Percentiles rank a stretch among this genome's conserved stretches.
These are phyloP conservation scores for Andricus quercusramuli DNA, from an alignment of 2,888 invertebrate genomes.

Conservation along the genomic window DNA sequence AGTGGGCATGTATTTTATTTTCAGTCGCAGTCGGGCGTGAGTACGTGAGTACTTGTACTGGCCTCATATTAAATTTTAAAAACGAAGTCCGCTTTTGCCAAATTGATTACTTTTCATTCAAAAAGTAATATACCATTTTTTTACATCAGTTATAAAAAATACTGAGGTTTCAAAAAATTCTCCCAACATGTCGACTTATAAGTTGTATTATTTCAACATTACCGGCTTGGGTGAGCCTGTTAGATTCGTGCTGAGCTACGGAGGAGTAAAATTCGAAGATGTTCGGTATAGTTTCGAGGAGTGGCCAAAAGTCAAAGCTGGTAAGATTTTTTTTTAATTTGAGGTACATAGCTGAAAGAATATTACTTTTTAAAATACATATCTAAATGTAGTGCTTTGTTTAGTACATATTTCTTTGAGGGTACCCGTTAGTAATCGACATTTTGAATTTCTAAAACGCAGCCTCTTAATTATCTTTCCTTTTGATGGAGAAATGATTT, in stretches of 20 bases:
- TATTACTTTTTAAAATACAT: too few relatives aligned
- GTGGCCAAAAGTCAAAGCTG: conserved; percentile 66
- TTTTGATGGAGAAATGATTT: too few relatives aligned
- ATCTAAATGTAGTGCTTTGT: too few relatives aligned
- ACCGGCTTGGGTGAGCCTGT: conserved; percentile 77
- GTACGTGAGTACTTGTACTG: not conserved
- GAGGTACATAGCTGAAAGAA: too few relatives aligned
- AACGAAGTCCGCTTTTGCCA: not conserved
- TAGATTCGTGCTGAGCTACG: conserved; percentile 73
- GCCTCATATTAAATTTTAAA: not conserved
- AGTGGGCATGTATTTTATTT: too few relatives aligned
- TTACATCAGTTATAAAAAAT: too few relatives aligned
- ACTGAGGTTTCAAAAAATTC: not conserved
- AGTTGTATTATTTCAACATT: conserved; percentile 77
- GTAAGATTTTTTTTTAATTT: conserved; percentile 55
- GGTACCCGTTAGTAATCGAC: too few relatives aligned
- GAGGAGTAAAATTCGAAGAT: conserved; percentile 76
- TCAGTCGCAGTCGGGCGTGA: too few relatives aligned
- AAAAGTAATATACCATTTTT: not conserved
- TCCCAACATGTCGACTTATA: conserved; percentile 69
- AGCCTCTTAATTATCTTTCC: too few relatives aligned
- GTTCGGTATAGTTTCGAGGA: conserved; percentile 69
- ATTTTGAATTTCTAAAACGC: too few relatives aligned
- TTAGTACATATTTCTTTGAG: too few relatives aligned
- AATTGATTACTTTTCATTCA: not conserved